phyloP scores from a whole-genome alignment of 2,797 vertebrate genomes.

The Tragelaphus oryx region DNA sequence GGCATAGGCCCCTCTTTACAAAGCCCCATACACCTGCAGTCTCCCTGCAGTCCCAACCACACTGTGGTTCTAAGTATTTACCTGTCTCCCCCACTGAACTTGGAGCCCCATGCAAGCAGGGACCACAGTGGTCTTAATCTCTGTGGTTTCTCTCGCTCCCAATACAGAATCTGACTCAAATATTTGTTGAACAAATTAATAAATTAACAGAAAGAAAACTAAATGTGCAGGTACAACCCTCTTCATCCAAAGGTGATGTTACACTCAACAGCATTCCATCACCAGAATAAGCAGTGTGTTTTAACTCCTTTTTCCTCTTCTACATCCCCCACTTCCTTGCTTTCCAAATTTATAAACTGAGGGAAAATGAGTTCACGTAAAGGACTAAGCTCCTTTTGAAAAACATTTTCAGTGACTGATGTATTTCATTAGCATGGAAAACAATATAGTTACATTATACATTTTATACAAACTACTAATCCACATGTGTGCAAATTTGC shows the following conservation, averaged over 20 bases:
- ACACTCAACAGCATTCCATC: not conserved
- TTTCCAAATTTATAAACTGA: not conserved
- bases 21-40: not conserved
- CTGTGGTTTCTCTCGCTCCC: not conserved
- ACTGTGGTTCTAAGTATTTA: not conserved
- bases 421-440: slow-evolving; percentile 59
- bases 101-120: not conserved
- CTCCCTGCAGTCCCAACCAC: not conserved
- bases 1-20: not conserved
- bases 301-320: not conserved
- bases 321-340: not conserved
- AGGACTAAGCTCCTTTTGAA: not conserved
- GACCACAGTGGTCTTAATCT: not conserved
- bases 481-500: slow-evolving; percentile 55
- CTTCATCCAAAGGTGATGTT: no score
- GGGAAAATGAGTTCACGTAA: not conserved
- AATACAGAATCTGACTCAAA: not conserved
- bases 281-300: not conserved
- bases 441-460: slow-evolving; percentile 35
- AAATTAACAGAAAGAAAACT: not conserved
- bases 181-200: not conserved
- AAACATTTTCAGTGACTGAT: slow-evolving; percentile 18
- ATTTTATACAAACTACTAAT: slow-evolving; percentile 56
- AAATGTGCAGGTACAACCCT: not conserved
- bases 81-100: not conserved